These are phyloP conservation scores for Aphidius ervi DNA, from an alignment of 1,140 invertebrate genomes.

Conservation along the genomic window DNA sequence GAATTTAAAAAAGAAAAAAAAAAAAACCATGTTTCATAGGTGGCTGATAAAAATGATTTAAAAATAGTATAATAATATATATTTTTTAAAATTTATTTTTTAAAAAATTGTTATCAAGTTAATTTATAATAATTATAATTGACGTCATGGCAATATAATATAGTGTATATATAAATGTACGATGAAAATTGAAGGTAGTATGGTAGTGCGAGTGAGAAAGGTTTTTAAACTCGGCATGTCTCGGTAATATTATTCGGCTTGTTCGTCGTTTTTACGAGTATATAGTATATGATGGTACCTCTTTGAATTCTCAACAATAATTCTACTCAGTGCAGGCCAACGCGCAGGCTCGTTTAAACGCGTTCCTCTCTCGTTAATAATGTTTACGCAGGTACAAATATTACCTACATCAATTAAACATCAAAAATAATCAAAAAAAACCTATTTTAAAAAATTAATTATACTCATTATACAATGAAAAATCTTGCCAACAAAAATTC, in stretches of 20 bases:
- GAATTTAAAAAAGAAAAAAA: too few species aligned
- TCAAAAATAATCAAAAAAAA: too few species aligned
- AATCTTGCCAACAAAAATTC: too few species aligned
- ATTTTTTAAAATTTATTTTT: too few species aligned
- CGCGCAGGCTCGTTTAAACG: constrained; percentile 48
- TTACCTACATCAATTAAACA: neutral
- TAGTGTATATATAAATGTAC: neutral
- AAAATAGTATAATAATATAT: too few species aligned
- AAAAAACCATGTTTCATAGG: too few species aligned
- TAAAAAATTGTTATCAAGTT: too few species aligned
- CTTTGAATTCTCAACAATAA: constrained; percentile 21
- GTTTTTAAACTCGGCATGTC: neutral
- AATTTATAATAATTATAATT: too few species aligned
- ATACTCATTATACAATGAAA: too few species aligned
- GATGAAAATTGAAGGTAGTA: constrained; percentile 1
- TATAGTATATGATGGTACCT: neutral
- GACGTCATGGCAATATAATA: too few species aligned
- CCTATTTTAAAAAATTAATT: too few species aligned
- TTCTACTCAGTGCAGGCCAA: constrained; percentile 44
- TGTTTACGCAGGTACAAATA: constrained; percentile 39
- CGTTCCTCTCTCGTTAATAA: constrained; percentile 11
- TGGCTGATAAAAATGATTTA: too few species aligned
- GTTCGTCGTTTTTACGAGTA: neutral
- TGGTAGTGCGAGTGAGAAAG: constrained; percentile 16
- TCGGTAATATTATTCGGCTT: neutral